Conservation (phyloP, 2,797 vertebrate species). For the Heliangelus exortis region DNA sequence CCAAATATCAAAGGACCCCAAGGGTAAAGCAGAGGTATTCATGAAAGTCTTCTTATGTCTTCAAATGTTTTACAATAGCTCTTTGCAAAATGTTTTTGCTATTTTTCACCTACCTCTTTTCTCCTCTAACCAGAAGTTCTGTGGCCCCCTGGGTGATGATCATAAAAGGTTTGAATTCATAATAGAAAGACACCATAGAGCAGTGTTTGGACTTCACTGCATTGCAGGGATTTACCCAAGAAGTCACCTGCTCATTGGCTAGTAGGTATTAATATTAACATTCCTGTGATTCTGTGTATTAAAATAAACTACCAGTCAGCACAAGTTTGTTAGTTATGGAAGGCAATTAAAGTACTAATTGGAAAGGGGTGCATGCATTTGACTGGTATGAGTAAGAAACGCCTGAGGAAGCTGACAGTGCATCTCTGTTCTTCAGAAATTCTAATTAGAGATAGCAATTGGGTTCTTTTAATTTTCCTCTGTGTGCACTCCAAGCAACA, state of each 20-base stretch:
- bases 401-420: not conserved
- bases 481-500: constrained; percentile 30
- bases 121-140: not conserved
- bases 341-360: not conserved
- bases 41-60: not conserved
- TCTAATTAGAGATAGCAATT: constrained; percentile 63
- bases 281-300: not conserved
- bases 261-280: not conserved
- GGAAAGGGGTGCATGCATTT: constrained; percentile 6
- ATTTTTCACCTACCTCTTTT: not conserved
- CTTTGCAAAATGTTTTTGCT: not conserved
- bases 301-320: not conserved
- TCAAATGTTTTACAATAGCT: not conserved
- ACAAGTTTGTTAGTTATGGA: not conserved
- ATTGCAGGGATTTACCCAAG: not conserved
- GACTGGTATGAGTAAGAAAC: not conserved
- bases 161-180: not conserved
- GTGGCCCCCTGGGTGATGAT: not conserved
- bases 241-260: not conserved
- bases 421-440: constrained; percentile 41
- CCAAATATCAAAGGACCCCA: not conserved
- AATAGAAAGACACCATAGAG: not conserved
- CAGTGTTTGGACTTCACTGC: not conserved
- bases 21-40: not conserved
- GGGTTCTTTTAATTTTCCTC: constrained; percentile 38